Conservation (phyloP, 1,140 invertebrate species). For the Apis florea region DNA sequence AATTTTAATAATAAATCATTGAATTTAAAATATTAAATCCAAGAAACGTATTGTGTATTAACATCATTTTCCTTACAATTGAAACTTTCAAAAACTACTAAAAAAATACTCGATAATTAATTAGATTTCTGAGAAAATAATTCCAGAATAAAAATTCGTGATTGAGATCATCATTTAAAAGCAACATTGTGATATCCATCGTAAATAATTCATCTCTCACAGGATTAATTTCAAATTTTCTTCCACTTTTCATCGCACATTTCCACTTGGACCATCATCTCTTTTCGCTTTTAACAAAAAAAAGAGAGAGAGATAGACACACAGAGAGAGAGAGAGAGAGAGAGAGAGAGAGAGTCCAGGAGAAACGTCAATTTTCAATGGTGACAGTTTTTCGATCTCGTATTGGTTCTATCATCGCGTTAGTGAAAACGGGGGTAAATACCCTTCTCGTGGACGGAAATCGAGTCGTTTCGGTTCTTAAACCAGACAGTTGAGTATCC, state of each 20-base stretch:
- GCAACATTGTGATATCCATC: not conserved
- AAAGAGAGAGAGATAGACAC: too few species aligned
- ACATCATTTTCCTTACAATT: too few species aligned
- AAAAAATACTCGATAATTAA: not conserved
- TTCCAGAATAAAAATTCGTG: not conserved
- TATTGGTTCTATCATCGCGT: constrained; percentile 26
- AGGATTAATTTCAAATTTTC: not conserved
- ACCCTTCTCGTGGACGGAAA: constrained; percentile 56
- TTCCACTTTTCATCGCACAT: not conserved
- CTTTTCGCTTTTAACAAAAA: too few species aligned
- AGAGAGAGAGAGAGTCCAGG: constrained; percentile 15
- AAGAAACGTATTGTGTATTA: too few species aligned
- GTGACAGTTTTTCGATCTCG: constrained; percentile 72
- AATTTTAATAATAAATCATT: too few species aligned
- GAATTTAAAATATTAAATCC: too few species aligned
- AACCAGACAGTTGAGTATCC: constrained; percentile 35
- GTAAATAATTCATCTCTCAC: not conserved
- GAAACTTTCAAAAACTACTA: too few species aligned
- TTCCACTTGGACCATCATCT: not conserved
- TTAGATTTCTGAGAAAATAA: not conserved
- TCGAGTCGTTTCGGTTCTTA: constrained; percentile 57
- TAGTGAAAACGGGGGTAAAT: constrained; percentile 20
- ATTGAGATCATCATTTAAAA: not conserved
- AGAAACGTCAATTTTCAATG: constrained; percentile 64
- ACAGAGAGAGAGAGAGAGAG: too few species aligned